Percentiles rank a stretch among this genome's conserved stretches.
These are phyloP conservation scores for Magallana angulata DNA, from an alignment of 1,140 invertebrate genomes.

Conservation along the genomic window DNA sequence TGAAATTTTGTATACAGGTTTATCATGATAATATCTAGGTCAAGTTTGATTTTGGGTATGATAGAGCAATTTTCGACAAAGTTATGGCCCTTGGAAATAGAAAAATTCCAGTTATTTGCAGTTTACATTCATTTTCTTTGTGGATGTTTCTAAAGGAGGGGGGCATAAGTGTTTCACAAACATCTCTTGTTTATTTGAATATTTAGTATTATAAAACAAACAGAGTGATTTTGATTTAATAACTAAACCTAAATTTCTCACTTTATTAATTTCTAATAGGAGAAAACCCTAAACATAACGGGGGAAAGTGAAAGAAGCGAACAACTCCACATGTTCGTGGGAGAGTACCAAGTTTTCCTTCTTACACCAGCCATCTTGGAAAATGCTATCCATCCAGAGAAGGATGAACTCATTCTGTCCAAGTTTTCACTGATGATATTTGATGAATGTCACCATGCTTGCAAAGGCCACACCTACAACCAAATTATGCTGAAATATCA, in stretches of 20 bases:
- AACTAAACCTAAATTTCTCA: too few relatives aligned
- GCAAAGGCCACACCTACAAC: slow-evolving; percentile 74
- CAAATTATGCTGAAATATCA: slow-evolving; percentile 65
- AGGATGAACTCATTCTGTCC: slow-evolving; percentile 57
- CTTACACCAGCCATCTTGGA: slow-evolving; percentile 69
- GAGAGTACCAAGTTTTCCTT: slow-evolving; percentile 62
- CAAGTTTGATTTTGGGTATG: too few relatives aligned
- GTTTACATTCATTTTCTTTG: too few relatives aligned
- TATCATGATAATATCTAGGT: too few relatives aligned
- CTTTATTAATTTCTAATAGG: background rate
- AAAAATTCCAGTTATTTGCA: too few relatives aligned
- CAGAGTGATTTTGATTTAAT: background rate
- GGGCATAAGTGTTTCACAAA: too few relatives aligned
- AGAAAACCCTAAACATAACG: slow-evolving; percentile 49
- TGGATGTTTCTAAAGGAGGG: too few relatives aligned
- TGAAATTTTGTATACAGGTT: too few relatives aligned
- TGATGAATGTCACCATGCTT: slow-evolving; percentile 78
- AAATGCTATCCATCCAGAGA: slow-evolving; percentile 57
- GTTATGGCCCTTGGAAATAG: too few relatives aligned
- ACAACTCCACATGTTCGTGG: slow-evolving; percentile 66
- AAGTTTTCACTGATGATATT: slow-evolving; percentile 70
- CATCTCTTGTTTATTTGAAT: background rate
- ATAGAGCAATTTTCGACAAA: too few relatives aligned
- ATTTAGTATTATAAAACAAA: background rate
- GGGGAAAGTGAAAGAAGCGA: slow-evolving; percentile 64